A percentile compares a stretch with the other conserved stretches of the same genome.
Conservation (phyloP, 2,888 invertebrate species). For the Dicyrtomina minuta region DNA sequence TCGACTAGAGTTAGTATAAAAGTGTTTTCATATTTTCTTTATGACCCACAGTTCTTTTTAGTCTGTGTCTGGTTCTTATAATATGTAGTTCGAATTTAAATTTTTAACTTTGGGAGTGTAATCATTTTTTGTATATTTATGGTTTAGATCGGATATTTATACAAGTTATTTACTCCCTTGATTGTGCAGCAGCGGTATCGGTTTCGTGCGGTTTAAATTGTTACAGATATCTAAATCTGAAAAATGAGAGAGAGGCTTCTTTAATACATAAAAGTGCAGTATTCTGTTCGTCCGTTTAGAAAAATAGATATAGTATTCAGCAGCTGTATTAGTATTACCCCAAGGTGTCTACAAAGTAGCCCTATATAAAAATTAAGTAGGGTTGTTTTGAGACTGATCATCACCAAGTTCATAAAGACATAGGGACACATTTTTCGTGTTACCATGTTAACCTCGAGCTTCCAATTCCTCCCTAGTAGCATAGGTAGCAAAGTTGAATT, state of each 20-base stretch:
- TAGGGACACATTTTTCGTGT: too few species aligned
- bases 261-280: too few species aligned
- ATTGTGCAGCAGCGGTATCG: not conserved
- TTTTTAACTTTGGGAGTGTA: not conserved
- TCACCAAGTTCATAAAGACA: too few species aligned
- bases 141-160: too few species aligned
- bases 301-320: too few species aligned
- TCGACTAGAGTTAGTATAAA: not conserved
- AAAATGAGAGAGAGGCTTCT: conserved; percentile 3
- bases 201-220: not conserved
- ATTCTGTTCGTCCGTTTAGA: not conserved
- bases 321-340: not conserved
- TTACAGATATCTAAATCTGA: not conserved
- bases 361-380: not conserved
- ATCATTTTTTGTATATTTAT: conserved; percentile 4
- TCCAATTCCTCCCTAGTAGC: not conserved
- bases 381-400: not conserved
- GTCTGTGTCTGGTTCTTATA: not conserved
- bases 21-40: not conserved
- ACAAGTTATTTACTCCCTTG: conserved; percentile 31
- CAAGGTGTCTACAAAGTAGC: conserved; percentile 5
- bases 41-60: too few species aligned
- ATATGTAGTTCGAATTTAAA: not conserved
- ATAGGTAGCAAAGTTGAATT: not conserved
- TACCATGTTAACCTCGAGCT: not conserved